Percentiles rank a stretch among this genome's conserved stretches.
These are phyloP conservation scores for Pseudorhiza aurosa DNA, from an alignment of 30 jellyfish, hydroid and myxozoan genomes.

Conservation along the genomic window DNA sequence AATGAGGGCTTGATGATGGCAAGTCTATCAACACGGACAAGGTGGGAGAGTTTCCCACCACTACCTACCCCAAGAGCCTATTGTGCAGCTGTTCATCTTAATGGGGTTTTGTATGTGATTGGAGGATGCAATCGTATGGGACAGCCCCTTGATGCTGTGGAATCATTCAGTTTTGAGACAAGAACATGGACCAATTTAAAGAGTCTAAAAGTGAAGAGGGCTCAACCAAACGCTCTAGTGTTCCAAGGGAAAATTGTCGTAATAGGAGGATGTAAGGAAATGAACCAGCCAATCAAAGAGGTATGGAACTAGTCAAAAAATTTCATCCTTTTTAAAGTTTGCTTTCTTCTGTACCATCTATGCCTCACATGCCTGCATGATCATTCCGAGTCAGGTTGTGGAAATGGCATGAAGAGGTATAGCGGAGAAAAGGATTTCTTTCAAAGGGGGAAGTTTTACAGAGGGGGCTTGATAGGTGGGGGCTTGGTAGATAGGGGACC, in stretches of 20 bases:
- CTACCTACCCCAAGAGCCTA: constrained; percentile 65
- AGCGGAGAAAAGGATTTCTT: no score
- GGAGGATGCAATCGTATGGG: constrained; percentile 77
- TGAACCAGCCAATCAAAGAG: constrained; percentile 66
- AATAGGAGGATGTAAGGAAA: constrained; percentile 68
- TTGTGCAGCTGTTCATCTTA: constrained; percentile 11
- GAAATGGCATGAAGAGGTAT: no score
- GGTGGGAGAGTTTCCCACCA: constrained; percentile 49
- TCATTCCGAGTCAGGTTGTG: no score
- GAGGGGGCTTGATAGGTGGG: no score
- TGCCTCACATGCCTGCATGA: no score
- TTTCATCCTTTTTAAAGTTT: no score
- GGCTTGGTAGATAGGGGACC: no score
- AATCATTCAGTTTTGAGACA: constrained; percentile 27
- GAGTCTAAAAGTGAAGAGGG: constrained; percentile 39
- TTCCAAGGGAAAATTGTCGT: constrained; percentile 32
- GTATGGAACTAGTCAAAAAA: no score
- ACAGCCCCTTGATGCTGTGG: constrained; percentile 59
- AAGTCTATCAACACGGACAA: constrained; percentile 15
- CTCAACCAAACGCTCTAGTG: constrained; percentile 38
- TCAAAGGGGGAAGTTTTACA: no score
- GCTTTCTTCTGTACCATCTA: no score
- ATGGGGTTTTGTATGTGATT: constrained; percentile 40
- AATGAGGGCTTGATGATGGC: not conserved
- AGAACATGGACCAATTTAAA: constrained; percentile 46